A percentile compares a stretch with the other conserved stretches of the same genome.
Conservation (phyloP, 2,113 vertebrate genomes). For the Psophia crepitans region DNA sequence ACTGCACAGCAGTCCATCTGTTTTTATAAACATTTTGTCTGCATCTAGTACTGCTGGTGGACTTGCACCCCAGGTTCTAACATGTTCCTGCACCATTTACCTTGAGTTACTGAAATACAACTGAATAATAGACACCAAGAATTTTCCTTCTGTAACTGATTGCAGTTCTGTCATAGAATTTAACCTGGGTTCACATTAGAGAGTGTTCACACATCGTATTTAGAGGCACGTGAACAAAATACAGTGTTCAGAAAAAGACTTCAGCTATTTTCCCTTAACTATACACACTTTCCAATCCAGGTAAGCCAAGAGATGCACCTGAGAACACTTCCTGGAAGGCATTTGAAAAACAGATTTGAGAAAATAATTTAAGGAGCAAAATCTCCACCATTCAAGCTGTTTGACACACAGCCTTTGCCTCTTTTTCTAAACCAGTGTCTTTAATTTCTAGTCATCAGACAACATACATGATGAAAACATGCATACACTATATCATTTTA, state of each 20-base stretch:
- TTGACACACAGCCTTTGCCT: background rate
- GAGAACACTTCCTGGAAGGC: background rate
- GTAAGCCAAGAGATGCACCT: background rate
- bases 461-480: background rate
- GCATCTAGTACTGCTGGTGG: background rate
- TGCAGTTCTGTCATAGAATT: background rate
- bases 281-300: background rate
- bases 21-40: background rate
- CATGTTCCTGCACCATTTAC: background rate
- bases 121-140: background rate
- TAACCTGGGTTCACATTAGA: background rate
- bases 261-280: background rate
- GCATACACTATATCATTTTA: background rate
- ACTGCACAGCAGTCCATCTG: background rate
- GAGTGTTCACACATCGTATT: background rate
- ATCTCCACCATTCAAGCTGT: background rate
- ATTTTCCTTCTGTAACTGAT: background rate
- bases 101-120: background rate
- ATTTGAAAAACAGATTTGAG: background rate
- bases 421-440: background rate
- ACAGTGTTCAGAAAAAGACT: background rate
- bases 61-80: background rate
- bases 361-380: too few species aligned
- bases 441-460: constrained; percentile 28
- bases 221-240: background rate